Evolutionary conservation across 37 sponge, comb jelly and placozoan genomes (phyloP).

Genomic region (Agelas oroides): DNA sequence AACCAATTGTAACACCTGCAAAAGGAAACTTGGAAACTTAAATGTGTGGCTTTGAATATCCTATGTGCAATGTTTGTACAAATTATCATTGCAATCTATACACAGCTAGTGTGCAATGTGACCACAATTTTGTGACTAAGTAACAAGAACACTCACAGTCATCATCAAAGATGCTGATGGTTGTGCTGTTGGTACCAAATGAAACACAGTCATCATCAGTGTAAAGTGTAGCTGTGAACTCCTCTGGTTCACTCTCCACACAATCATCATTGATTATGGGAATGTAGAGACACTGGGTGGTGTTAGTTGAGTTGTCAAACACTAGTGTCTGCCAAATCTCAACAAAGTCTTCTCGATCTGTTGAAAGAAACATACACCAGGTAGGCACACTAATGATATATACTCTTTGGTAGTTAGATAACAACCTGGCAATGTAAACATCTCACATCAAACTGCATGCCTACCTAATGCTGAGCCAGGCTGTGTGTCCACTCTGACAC

Average conservation of each 20-base stretch:
- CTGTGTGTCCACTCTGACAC: background rate
- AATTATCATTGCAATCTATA: too few relatives aligned
- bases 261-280: conserved; percentile 1
- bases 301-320: background rate
- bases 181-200: background rate
- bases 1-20: background rate
- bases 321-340: background rate
- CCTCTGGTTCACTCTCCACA: background rate
- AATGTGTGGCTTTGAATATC: background rate
- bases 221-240: background rate
- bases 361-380: background rate
- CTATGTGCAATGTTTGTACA: background rate
- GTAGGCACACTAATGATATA: background rate
- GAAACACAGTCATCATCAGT: background rate
- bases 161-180: background rate
- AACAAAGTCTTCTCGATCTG: background rate
- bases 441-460: background rate
- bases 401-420: too few relatives aligned
- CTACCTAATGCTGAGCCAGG: background rate
- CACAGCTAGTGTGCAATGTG: too few relatives aligned
- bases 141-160: background rate
- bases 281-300: background rate
- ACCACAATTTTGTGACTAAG: too few relatives aligned
- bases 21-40: background rate
- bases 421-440: too few relatives aligned